Base-by-base conservation (phyloP, 2,797 vertebrate genomes). In the Coracias cyanogaster region DNA sequence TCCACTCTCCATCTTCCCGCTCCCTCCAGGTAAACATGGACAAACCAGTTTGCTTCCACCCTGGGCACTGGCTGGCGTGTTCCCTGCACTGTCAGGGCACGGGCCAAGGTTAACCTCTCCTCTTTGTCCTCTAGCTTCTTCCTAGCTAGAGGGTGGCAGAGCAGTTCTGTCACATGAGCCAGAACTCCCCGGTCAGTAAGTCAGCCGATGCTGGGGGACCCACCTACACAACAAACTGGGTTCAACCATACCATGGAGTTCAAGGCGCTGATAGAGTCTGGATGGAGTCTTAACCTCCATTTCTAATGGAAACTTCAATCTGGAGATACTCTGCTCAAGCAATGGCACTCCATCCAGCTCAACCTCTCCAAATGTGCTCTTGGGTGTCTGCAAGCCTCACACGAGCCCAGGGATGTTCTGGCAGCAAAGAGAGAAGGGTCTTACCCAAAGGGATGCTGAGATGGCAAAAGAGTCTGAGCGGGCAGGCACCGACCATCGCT, bases 1-100 rank as follows among this genome's bases (percentile, higher is more conserved):
- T 80, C 92, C 88, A 93, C 65, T 33, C 61, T 62, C 21, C 41
- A 20, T 41, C 85, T 52, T 51, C 71, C 72, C 69, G 16, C 79
- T 88, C 57, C 88, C 65, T 81, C 22, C 76, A 69, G 29, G 33
- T 81, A 77, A 90, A 84, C 45, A 71, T 4, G 29, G 78, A 52
- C 71, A 57, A 82, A 73, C 19, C 51, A 51, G 54, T n/a, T 48
- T 15, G 26, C 31, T 91, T 54, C 79, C 90, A 89, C 33, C 49
- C 11, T 4, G 58, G 46, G 45, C 87, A 13, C 22, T 16, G 48
- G 9, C 13, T 45, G 70, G 62, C 54, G 19, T 1, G 4, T 8
- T 2, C 4, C 0, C 13, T 55, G 43, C 20, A 3, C 31, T 48
- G 54, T 37, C 0, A 1, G 60, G 13, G 15, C 60, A 58, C 0